Evolutionary conservation across 2,888 invertebrate species (phyloP), one percentile per base, ranked within the genome.

Genomic region (Ornithoptera alexandrae): DNA sequence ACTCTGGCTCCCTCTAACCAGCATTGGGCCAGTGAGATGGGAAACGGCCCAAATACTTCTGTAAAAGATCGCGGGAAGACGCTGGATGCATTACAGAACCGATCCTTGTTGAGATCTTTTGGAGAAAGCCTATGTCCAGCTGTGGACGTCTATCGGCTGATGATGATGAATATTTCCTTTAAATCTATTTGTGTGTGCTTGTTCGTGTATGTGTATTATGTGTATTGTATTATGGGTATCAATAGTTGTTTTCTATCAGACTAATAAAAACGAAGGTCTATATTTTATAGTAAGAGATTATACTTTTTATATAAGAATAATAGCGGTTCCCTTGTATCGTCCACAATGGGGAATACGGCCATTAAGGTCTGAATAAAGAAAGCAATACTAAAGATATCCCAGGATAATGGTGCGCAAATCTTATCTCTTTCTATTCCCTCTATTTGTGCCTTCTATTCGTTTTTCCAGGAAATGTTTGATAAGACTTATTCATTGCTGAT

Each of bases 391-490:
- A n/a, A 22, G 22, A 22, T n/a, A 58, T 22, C 57, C 57, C 22
- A 24, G 22, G 57, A 58, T 58, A 58, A 58, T 58, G 57, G n/a
- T 22, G 22, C 24, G 57, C n/a, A 58, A 58, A 58, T 58, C 57
- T 58, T 58, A 58, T 58, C 57, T 57, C 22, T 58, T 58, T 58
- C 20, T 22, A 15, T 15, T 22, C 12, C 57, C 3, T 58, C 57
- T 20, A 58, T 58, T 58, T 22, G 12, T n/a, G 57, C 7, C 22
- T 7, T 10, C 8, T 15, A 22, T 58, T 22, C 30, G 60, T 36
- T 36, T 39, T 30, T 60, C 4, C n/a, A 60, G 60, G 8, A 60
- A 60, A 7, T n/a, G 5, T 53, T n/a, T n/a, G n/a, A 8, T 6
- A 18, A 53, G n/a, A 53, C 7, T 18, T 15, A 46, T 46, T 15